A percentile compares a stretch with the other conserved stretches of the same genome.
Evolutionary conservation across 2,888 invertebrate species (phyloP).

Genomic region (Lasioglossum morio): DNA sequence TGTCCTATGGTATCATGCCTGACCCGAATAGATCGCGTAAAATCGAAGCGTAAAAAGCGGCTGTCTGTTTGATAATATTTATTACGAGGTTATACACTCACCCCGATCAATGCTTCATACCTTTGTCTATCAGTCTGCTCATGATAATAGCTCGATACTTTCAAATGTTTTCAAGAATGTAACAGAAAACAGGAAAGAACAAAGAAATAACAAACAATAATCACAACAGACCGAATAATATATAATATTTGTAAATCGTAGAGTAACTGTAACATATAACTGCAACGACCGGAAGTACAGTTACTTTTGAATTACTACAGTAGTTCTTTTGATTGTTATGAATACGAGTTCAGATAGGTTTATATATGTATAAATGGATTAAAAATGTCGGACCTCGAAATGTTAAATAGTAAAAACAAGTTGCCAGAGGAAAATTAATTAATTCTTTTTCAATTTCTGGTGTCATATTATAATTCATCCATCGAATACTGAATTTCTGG

Average conservation of each 20-base stretch:
- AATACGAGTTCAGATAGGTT: not conserved
- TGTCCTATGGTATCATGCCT: conserved; percentile 1
- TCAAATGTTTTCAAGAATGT: not conserved
- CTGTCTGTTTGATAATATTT: not conserved
- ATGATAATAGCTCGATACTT: not conserved
- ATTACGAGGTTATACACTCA: conserved; percentile 9
- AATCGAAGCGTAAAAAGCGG: not conserved
- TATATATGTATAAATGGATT: not conserved
- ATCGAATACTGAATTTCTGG: not conserved
- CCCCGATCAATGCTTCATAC: not conserved
- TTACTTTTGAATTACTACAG: not conserved
- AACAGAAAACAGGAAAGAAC: not conserved
- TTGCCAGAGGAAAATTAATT: not conserved
- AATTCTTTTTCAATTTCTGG: not conserved
- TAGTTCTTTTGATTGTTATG: too few relatives aligned
- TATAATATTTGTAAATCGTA: not conserved
- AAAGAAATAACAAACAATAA: not conserved
- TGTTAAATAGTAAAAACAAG: not conserved
- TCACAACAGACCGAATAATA: not conserved
- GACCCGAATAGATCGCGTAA: not conserved
- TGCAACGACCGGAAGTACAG: not conserved
- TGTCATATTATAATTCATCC: not conserved
- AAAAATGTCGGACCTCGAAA: not conserved
- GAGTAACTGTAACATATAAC: not conserved
- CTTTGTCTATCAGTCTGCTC: not conserved